phyloP scores from a whole-genome alignment of 1,140 invertebrate species.

The Pogonomyrmex californicus region DNA sequence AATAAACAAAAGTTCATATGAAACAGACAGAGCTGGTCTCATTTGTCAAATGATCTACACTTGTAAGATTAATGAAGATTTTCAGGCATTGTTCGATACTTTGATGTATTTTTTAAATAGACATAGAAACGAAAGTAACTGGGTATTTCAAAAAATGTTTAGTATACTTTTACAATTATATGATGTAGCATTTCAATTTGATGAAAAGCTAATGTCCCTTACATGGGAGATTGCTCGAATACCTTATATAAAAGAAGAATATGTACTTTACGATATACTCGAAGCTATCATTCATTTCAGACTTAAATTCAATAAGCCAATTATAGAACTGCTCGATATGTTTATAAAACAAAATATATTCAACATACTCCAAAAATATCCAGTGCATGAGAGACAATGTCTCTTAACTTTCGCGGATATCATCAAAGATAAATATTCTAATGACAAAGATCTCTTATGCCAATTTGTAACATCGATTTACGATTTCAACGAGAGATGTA shows the following conservation, averaged over 20 bases:
- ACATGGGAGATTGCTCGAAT: conserved; percentile 71
- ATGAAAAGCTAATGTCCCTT: conserved; percentile 60
- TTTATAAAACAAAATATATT: conserved; percentile 49
- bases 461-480: conserved; percentile 66
- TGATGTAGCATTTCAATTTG: conserved; percentile 46
- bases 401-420: conserved; percentile 52
- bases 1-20: conserved; percentile 63
- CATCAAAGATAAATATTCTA: background rate
- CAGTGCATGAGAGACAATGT: conserved; percentile 72
- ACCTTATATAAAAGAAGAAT: conserved; percentile 53
- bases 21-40: conserved; percentile 34
- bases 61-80: conserved; percentile 74
- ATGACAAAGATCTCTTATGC: background rate
- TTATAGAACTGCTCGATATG: conserved; percentile 59
- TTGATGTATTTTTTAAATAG: conserved; percentile 74
- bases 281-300: conserved; percentile 60
- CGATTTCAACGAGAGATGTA: conserved; percentile 70
- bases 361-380: conserved; percentile 69
- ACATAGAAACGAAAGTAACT: conserved; percentile 77
- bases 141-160: conserved; percentile 59
- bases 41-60: conserved; percentile 75
- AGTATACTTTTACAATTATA: conserved; percentile 51
- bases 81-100: conserved; percentile 66
- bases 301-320: conserved; percentile 54
- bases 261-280: background rate